A percentile compares a stretch with the other conserved stretches of the same genome.
Evolutionary conservation across 2,888 invertebrate species (phyloP).

Genomic region (Papilio demoleus): DNA sequence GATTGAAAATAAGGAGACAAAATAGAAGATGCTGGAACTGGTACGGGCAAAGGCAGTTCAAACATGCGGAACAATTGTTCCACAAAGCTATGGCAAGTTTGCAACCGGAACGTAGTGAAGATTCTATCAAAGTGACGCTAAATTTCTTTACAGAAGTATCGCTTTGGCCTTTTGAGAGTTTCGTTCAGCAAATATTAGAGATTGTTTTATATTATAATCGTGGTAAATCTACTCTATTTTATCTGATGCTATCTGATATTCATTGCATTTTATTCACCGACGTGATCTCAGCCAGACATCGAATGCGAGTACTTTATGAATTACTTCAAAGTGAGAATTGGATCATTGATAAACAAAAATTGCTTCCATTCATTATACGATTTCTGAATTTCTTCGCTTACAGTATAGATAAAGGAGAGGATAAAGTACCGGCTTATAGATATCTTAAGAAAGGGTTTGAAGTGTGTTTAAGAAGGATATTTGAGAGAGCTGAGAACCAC

Average conservation of each 20-base stretch:
- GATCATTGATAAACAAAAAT: constrained; percentile 68
- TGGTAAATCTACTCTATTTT: constrained; percentile 59
- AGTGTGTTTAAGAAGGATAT: constrained; percentile 79
- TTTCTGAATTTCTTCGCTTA: constrained; percentile 76
- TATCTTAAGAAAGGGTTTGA: constrained; percentile 79
- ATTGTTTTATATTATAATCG: constrained; percentile 60
- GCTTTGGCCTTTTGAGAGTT: constrained; percentile 65
- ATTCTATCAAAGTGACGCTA: constrained; percentile 59
- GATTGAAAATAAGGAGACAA: constrained; percentile 56
- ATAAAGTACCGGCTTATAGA: constrained; percentile 53
- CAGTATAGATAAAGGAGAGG: constrained; percentile 56
- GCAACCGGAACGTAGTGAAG: constrained; percentile 61
- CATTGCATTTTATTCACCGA: constrained; percentile 60
- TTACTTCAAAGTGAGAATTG: constrained; percentile 75
- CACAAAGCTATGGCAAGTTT: constrained; percentile 59
- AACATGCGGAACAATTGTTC: constrained; percentile 58
- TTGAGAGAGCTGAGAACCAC: constrained; percentile 73
- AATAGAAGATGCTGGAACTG: constrained; percentile 53
- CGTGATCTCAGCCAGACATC: constrained; percentile 65
- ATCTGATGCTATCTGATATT: constrained; percentile 65
- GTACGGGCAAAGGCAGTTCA: constrained; percentile 56
- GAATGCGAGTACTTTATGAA: constrained; percentile 78
- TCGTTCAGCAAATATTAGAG: constrained; percentile 63
- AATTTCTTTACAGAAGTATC: constrained; percentile 58
- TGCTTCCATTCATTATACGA: constrained; percentile 68